Conservation (phyloP, 2,888 invertebrate genomes). For the Heteromyza rotundicornis region DNA sequence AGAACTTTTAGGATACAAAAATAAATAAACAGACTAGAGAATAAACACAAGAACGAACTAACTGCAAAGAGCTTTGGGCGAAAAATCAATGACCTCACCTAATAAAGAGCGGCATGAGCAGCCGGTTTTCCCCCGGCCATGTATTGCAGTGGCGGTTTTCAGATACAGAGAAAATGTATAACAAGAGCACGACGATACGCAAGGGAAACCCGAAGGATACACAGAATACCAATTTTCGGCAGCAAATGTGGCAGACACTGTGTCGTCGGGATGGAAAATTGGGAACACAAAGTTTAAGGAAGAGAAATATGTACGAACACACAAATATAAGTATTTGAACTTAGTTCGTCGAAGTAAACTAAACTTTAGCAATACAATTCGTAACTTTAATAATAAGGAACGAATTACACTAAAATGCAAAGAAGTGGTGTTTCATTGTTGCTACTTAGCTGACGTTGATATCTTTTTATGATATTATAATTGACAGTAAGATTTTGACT, state of each 20-base stretch:
- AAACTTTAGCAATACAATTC: too few species aligned
- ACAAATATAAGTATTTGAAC: too few species aligned
- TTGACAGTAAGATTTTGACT: neutral
- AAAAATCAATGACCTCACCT: conserved; percentile 5
- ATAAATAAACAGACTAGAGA: neutral
- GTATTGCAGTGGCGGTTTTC: neutral
- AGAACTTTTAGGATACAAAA: conserved; percentile 1
- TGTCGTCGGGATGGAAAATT: neutral
- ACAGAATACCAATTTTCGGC: neutral
- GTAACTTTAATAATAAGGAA: too few species aligned
- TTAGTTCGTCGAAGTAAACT: too few species aligned
- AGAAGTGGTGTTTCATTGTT: neutral
- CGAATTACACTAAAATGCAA: too few species aligned
- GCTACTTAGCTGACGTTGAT: neutral
- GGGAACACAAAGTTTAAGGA: conserved; percentile 1
- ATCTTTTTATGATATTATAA: neutral
- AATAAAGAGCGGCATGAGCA: neutral
- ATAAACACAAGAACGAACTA: neutral
- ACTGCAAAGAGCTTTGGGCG: too few species aligned
- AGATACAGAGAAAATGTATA: neutral
- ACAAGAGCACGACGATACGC: neutral
- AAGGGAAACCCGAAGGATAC: neutral
- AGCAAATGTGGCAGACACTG: conserved; percentile 8
- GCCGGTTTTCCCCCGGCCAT: too few species aligned
- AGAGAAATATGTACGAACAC: neutral